Percentiles rank a stretch among this genome's conserved stretches.
Conservation (phyloP, 2,113 vertebrate species). For the Zosterops borbonicus region DNA sequence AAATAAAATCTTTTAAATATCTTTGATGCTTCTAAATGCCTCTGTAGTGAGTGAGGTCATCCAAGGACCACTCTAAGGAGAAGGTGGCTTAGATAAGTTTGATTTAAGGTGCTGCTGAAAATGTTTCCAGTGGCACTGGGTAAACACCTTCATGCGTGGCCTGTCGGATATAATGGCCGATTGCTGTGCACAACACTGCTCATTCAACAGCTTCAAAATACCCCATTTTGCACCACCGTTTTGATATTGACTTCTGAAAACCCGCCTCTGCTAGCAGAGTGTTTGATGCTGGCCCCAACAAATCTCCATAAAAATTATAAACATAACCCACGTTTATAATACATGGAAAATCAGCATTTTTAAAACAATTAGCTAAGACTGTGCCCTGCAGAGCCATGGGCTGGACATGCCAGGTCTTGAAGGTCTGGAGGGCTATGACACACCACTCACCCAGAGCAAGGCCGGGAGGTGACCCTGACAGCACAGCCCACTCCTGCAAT, state of each 20-base stretch:
- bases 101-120: no score
- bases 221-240: background rate
- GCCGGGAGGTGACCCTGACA: background rate
- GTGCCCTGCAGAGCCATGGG: background rate
- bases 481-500: background rate
- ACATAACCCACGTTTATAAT: no score
- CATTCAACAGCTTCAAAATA: background rate
- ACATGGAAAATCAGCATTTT: background rate
- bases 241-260: background rate
- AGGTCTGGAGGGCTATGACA: background rate
- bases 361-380: rapidly evolving
- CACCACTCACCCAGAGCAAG: background rate
- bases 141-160: rapidly evolving
- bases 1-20: background rate
- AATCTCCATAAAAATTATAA: background rate
- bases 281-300: background rate
- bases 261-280: rapidly evolving
- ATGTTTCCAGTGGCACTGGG: background rate
- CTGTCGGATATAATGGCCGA: rapidly evolving
- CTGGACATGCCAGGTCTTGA: background rate
- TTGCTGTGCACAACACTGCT: rapidly evolving
- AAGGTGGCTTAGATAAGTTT: background rate
- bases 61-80: background rate
- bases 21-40: background rate
- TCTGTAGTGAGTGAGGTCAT: background rate